Percentiles rank a stretch among this genome's conserved stretches.
These are phyloP conservation scores for Matsumyia berberina DNA, from an alignment of 2,888 invertebrate species.

Conservation along the genomic window DNA sequence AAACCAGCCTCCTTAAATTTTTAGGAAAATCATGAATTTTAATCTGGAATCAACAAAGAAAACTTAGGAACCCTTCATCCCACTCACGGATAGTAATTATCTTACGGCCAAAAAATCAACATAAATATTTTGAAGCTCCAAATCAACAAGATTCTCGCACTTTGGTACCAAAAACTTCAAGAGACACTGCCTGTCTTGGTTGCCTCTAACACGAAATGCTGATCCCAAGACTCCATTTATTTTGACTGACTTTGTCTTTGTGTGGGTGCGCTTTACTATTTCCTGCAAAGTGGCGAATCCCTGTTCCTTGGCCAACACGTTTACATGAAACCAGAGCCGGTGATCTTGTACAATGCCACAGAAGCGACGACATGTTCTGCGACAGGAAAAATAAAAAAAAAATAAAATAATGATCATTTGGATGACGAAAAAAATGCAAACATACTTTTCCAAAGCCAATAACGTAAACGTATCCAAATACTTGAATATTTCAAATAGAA, in stretches of 20 bases:
- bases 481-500: slow-evolving; percentile 83
- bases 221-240: slow-evolving; percentile 79
- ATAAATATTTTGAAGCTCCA: slow-evolving; percentile 82
- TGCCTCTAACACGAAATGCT: not conserved
- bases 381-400: not conserved
- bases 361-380: slow-evolving; percentile 82
- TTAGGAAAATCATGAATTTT: slow-evolving; percentile 88
- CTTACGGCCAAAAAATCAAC: slow-evolving; percentile 80
- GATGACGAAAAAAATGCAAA: not conserved
- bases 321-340: slow-evolving; percentile 82
- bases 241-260: slow-evolving; percentile 81
- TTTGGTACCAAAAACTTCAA: slow-evolving; percentile 78
- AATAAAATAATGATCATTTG: not conserved
- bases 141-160: slow-evolving; percentile 79
- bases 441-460: slow-evolving; percentile 81
- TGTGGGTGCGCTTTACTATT: slow-evolving; percentile 80
- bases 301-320: slow-evolving; percentile 80
- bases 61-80: not conserved
- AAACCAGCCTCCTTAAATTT: slow-evolving; percentile 86
- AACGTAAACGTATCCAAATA: slow-evolving; percentile 82
- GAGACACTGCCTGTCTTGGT: slow-evolving; percentile 31
- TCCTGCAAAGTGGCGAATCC: slow-evolving; percentile 80
- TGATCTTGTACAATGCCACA: slow-evolving; percentile 81
- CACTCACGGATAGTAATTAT: not conserved
- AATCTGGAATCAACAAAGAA: slow-evolving; percentile 85